Percentiles rank a stretch among this genome's conserved stretches.
Evolutionary conservation across 2,113 vertebrate genomes (phyloP).

Genomic region (Platysteira castanea): DNA sequence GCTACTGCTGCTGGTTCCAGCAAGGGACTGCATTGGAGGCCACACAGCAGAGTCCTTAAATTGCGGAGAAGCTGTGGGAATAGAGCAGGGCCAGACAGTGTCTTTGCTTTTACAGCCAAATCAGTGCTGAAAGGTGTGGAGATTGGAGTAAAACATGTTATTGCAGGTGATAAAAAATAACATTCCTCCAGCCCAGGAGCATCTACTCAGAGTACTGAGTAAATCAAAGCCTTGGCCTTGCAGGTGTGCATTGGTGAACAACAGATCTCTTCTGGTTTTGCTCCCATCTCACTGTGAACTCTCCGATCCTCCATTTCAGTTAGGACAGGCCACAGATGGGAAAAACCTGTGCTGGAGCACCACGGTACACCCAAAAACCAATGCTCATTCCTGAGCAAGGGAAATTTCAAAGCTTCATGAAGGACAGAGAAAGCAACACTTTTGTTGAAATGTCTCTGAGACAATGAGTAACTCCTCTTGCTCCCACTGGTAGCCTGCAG

Average conservation of each 20-base stretch:
- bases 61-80: background rate
- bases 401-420: background rate
- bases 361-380: background rate
- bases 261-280: background rate
- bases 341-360: background rate
- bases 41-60: background rate
- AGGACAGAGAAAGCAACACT: fast-evolving
- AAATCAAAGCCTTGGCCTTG: background rate
- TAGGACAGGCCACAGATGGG: background rate
- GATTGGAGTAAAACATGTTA: background rate
- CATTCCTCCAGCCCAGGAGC: background rate
- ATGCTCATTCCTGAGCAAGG: background rate
- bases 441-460: background rate
- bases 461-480: fast-evolving
- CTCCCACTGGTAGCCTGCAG: background rate
- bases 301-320: background rate
- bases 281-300: fast-evolving
- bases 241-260: background rate
- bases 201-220: background rate
- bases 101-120: background rate
- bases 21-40: background rate
- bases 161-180: background rate
- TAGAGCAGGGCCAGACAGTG: background rate
- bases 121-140: background rate
- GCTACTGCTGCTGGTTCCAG: background rate